These are phyloP conservation scores for Lethocerus indicus DNA, from an alignment of 1,140 invertebrate genomes.

Conservation along the genomic window DNA sequence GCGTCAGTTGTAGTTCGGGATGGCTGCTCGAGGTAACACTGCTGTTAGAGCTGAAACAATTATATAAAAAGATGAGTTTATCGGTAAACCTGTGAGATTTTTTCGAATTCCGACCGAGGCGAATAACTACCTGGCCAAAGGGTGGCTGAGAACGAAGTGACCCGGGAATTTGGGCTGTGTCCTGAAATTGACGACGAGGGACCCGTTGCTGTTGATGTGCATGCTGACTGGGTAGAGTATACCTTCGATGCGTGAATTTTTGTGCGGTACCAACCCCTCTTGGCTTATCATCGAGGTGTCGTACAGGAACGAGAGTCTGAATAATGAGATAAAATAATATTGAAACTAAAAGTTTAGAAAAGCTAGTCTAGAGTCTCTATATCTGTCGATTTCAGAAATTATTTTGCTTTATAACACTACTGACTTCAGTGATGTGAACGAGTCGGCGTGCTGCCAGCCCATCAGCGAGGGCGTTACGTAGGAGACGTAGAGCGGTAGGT, in stretches of 20 bases:
- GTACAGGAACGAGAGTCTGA: slow-evolving; percentile 7
- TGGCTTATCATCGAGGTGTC: slow-evolving; percentile 7
- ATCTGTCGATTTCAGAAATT: no score
- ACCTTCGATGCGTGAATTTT: slow-evolving; percentile 1
- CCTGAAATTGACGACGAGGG: slow-evolving; percentile 7
- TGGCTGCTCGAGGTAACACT: no score
- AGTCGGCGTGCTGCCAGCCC: slow-evolving; percentile 9
- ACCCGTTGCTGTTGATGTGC: slow-evolving; percentile 6
- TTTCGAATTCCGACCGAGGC: no score
- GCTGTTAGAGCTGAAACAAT: no score
- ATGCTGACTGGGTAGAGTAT: slow-evolving; percentile 3
- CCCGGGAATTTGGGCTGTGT: slow-evolving; percentile 8
- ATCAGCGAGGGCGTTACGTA: slow-evolving; percentile 6
- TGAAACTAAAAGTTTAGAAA: no score
- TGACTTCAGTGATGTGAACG: slow-evolving; percentile 6
- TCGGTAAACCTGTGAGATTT: no score
- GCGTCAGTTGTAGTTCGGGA: no score
- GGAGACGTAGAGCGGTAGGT: slow-evolving; percentile 4
- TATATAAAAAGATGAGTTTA: no score
- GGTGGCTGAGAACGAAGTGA: slow-evolving; percentile 1
- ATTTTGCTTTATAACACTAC: no score
- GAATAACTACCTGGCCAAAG: no score
- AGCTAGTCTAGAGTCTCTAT: no score
- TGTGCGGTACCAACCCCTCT: not conserved
- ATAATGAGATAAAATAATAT: not conserved